These are phyloP conservation scores for Phytoseiulus persimilis DNA, from an alignment of 2,888 invertebrate species.

Conservation along the genomic window DNA sequence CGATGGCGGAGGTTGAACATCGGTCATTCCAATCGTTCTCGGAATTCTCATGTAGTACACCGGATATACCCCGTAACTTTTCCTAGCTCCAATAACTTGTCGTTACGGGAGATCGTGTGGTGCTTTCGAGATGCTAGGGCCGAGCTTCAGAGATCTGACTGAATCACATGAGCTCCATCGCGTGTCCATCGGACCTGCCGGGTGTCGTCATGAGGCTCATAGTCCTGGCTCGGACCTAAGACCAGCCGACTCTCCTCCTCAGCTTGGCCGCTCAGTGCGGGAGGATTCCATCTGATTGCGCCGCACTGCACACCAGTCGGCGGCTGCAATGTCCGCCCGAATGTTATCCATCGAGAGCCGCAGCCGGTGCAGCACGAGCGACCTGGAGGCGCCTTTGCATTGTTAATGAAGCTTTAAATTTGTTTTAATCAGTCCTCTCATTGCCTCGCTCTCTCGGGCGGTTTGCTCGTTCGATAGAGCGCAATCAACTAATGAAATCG, in stretches of 20 bases:
- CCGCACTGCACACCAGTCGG: not conserved
- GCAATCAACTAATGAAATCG: not conserved
- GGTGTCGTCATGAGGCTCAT: not conserved
- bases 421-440: conserved; percentile 20
- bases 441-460: not conserved
- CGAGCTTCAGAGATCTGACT: too few relatives aligned
- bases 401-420: conserved; percentile 39
- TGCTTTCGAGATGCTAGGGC: too few relatives aligned
- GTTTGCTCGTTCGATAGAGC: not conserved
- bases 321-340: not conserved
- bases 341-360: not conserved
- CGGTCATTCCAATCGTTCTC: too few relatives aligned
- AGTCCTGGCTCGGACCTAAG: not conserved
- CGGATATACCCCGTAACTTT: too few relatives aligned
- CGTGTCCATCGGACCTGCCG: not conserved
- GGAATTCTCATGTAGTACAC: too few relatives aligned
- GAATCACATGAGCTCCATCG: not conserved
- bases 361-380: not conserved
- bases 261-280: not conserved
- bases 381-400: conserved; percentile 22
- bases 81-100: too few relatives aligned
- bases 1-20: too few relatives aligned
- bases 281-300: not conserved
- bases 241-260: not conserved
- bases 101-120: too few relatives aligned